Conservation (phyloP, 2,113 vertebrate genomes). For the Oreochromis niloticus region DNA sequence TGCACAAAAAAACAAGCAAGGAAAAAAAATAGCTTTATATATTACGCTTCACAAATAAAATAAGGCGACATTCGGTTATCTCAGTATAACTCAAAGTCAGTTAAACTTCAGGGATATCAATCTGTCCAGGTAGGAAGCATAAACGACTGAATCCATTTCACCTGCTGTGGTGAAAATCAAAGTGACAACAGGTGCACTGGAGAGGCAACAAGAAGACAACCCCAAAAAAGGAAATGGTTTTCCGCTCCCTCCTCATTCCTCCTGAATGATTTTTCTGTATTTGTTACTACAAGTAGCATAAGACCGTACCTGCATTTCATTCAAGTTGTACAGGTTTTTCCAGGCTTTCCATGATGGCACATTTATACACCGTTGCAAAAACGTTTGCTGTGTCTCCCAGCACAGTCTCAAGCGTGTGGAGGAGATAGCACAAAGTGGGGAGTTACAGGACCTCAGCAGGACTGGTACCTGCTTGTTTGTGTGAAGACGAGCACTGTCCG, state of each 20-base stretch:
- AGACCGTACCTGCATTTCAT: background rate
- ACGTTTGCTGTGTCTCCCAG: background rate
- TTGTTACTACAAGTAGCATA: background rate
- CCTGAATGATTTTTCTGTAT: background rate
- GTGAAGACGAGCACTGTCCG: fast-evolving
- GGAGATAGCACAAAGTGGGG: background rate
- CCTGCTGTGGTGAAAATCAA: background rate
- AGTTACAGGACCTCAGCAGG: background rate
- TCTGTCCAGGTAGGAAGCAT: background rate
- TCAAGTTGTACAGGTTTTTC: background rate
- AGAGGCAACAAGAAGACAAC: background rate
- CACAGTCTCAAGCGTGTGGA: background rate
- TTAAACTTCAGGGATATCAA: background rate
- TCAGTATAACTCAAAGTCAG: background rate
- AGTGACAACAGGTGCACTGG: background rate
- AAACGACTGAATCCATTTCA: background rate
- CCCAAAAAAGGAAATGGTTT: background rate
- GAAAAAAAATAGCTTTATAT: background rate
- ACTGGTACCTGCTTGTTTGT: background rate
- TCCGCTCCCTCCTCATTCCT: background rate
- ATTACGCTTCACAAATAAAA: background rate
- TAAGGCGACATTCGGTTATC: background rate
- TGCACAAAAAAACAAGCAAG: background rate
- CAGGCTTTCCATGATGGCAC: fast-evolving
- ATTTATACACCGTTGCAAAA: background rate